phyloP scores from a whole-genome alignment of 2,113 vertebrate genomes.

The Channa maculata region DNA sequence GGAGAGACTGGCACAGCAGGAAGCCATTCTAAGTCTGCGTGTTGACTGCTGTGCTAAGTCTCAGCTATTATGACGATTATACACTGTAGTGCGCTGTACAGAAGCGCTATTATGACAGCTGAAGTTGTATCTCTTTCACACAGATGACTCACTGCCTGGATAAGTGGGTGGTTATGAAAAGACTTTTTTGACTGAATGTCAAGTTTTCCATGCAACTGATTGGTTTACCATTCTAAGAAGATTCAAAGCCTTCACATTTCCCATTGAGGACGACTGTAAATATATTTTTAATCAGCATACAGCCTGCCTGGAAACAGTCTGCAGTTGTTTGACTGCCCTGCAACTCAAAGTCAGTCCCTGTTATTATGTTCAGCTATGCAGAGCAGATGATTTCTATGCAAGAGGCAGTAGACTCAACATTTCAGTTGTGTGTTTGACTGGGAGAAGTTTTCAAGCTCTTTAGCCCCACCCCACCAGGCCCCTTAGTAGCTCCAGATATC shows the following conservation, averaged over 20 bases:
- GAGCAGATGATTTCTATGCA: conserved; percentile 63
- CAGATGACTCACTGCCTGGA: conserved; percentile 4
- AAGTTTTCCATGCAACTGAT: conserved; percentile 35
- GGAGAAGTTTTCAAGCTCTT: conserved; percentile 43
- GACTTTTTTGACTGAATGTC: conserved; percentile 15
- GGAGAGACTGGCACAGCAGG: conserved; percentile 38
- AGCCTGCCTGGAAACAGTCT: conserved; percentile 17
- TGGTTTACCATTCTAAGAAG: not conserved
- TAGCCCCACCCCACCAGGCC: conserved; percentile 24
- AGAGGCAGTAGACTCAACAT: conserved; percentile 71
- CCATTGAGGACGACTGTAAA: conserved; percentile 29
- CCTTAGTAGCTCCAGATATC: conserved; percentile 61
- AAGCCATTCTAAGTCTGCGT: conserved; percentile 49
- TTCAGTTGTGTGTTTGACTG: conserved; percentile 52
- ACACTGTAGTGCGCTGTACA: conserved; percentile 10
- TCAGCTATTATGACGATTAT: conserved; percentile 53
- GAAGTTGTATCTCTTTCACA: conserved; percentile 10
- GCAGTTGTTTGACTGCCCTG: conserved; percentile 38
- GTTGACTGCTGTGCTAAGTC: conserved; percentile 50
- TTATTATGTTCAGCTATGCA: conserved; percentile 74
- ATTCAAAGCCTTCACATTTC: conserved; percentile 29
- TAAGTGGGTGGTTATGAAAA: conserved; percentile 2
- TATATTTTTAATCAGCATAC: conserved; percentile 21
- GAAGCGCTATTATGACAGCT: conserved; percentile 9
- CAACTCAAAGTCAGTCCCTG: conserved; percentile 60